Base-by-base conservation (phyloP, 2,888 invertebrate species). In the Gryllus longicercus region DNA sequence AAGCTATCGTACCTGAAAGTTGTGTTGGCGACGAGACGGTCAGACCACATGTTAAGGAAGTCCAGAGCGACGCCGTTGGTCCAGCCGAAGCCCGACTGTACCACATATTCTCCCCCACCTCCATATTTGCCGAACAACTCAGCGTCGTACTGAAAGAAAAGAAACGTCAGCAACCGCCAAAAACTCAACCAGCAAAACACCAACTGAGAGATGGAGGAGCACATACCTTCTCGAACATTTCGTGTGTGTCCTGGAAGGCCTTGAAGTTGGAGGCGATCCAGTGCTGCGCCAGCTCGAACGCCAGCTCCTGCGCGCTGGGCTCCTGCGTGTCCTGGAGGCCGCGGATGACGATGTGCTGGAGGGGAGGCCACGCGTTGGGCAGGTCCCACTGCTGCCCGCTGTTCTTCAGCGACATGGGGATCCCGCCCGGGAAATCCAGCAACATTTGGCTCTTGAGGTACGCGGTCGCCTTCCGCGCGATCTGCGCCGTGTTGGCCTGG, bases 351-450 rank as follows among this genome's bases (percentile, higher is more conserved):
- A 95, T 90, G 84, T 93, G 92, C 82, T 95, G 93, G 76, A 94
- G 89, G 4, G 96, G 96, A 0, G 96, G 93, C 96, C 96, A 96
- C 0, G 94, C 94, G 85, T 96, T 96, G 0, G 95, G 94, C 84
- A 91, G 92, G 86, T 95, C 94, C 95, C 95, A 93, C 85, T 95
- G 93, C 86, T 94, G 92, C 0, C 92, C 92, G 14, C 92, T 92
- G 38, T 89, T 87, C 51, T 88, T 87, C 75, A 94, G 84, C 0
- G 94, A 93, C 0, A 92, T 87, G 0, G 94, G 94, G 49, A 93
- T 89, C 8, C 94, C 94, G 5, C 94, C 94, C 38, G 89, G 88
- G 83, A 88, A 91, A 49, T 89, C 85, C 81, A 76, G 50, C 50
- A 63, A 11, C 3, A 88, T 86, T 21, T 86, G 82, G 50, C 87